These are phyloP conservation scores for Mythimna lalbum DNA, from an alignment of 2,888 invertebrate species.

Conservation along the genomic window DNA sequence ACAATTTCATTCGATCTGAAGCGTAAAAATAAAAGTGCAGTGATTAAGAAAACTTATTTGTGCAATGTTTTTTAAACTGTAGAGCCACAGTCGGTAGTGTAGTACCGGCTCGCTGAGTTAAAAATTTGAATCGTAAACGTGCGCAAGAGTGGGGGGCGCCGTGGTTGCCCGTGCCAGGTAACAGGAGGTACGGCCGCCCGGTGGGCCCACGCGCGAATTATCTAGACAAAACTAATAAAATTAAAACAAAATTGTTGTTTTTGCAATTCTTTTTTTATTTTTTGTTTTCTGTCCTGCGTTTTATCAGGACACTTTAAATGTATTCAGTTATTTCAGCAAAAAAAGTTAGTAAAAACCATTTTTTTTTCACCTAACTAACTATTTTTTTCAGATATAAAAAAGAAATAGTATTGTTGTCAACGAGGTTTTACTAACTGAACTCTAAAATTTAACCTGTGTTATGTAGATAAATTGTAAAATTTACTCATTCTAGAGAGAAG, in stretches of 20 bases:
- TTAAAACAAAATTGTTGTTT: neutral
- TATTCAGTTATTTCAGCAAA: neutral
- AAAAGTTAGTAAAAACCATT: too few relatives aligned
- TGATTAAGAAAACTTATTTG: conserved; percentile 49
- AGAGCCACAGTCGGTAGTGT: conserved; percentile 32
- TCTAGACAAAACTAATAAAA: conserved; percentile 62
- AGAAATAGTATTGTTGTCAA: too few relatives aligned
- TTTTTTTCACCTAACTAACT: neutral
- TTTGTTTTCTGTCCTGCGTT: neutral
- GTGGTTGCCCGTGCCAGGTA: conserved; percentile 87
- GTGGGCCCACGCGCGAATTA: conserved; percentile 55
- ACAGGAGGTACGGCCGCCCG: conserved; percentile 88
- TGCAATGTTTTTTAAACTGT: conserved; percentile 44
- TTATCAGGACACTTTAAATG: neutral
- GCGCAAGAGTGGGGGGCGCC: conserved; percentile 71
- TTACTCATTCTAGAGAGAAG: too few relatives aligned
- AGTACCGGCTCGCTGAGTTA: conserved; percentile 64
- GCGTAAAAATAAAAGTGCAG: conserved; percentile 10
- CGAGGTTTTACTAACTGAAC: too few relatives aligned
- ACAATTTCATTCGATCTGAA: conserved; percentile 23
- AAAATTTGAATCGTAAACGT: conserved; percentile 74
- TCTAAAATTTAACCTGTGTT: neutral
- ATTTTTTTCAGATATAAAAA: neutral
- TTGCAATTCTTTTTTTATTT: neutral
- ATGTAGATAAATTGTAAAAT: too few relatives aligned